These are phyloP conservation scores for Esox niger DNA, from an alignment of 2,113 vertebrate genomes.

Conservation along the genomic window DNA sequence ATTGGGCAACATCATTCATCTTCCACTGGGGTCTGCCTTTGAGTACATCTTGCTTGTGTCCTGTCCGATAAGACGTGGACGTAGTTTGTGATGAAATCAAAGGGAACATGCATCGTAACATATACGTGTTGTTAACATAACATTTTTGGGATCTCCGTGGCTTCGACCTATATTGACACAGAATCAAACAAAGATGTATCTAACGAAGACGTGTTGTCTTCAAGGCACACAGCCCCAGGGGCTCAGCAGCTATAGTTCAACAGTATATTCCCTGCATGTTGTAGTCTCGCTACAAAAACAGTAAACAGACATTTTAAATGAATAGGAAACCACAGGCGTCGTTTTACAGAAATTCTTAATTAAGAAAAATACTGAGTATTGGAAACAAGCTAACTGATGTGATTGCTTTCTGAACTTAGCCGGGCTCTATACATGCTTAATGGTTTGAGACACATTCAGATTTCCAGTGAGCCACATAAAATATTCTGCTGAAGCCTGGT, in stretches of 20 bases:
- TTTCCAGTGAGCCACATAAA: constrained; percentile 65
- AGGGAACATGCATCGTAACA: background rate
- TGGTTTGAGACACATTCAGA: constrained; percentile 35
- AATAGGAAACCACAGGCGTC: constrained; percentile 15
- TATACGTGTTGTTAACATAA: background rate
- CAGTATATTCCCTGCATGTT: too few species aligned
- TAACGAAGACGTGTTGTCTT: too few species aligned
- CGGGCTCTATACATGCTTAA: background rate
- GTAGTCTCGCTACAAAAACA: too few species aligned
- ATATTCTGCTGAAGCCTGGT: constrained; percentile 54
- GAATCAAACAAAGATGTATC: too few species aligned
- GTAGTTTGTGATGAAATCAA: background rate
- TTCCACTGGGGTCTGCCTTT: too few species aligned
- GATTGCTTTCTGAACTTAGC: constrained; percentile 40
- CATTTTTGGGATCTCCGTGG: too few species aligned
- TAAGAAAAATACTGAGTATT: constrained; percentile 15
- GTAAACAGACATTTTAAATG: background rate
- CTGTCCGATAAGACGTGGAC: too few species aligned
- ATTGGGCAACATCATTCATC: too few species aligned
- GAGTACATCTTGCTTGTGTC: too few species aligned
- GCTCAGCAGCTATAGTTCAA: too few species aligned
- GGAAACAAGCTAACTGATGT: constrained; percentile 30
- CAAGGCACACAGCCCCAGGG: too few species aligned
- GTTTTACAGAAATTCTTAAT: constrained; percentile 5
- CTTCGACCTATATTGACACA: too few species aligned